phyloP scores from a whole-genome alignment of 2,797 vertebrate genomes.

The Argyrosomus regius region DNA sequence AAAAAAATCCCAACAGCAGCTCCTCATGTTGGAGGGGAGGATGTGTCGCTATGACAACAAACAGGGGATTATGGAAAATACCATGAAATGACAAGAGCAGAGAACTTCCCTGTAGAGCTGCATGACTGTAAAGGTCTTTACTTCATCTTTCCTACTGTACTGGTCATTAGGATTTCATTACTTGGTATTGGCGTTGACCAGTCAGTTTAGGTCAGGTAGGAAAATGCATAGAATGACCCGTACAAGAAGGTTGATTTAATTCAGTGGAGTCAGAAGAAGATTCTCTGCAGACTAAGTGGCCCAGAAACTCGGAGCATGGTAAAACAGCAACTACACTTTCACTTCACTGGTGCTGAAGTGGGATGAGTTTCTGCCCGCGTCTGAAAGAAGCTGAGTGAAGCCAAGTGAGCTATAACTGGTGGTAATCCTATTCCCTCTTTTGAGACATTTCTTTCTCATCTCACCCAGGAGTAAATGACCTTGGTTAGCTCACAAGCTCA shows the following conservation, averaged over 20 bases:
- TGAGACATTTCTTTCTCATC: conserved; percentile 33
- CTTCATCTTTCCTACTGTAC: not conserved
- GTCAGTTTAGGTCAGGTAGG: not conserved
- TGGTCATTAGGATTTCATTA: not conserved
- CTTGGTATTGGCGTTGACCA: not conserved
- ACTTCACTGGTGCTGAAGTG: conserved; percentile 1
- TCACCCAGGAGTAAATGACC: conserved; percentile 29
- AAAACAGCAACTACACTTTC: too few species aligned
- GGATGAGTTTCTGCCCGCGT: conserved; percentile 14
- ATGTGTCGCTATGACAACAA: conserved; percentile 31
- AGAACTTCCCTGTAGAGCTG: not conserved
- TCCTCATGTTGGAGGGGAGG: conserved; percentile 16
- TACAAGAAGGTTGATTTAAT: too few species aligned
- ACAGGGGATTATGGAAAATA: conserved; percentile 19
- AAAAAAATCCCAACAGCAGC: not conserved
- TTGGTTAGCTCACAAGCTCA: conserved; percentile 28
- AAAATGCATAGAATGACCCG: conserved; percentile 1
- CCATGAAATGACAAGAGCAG: not conserved
- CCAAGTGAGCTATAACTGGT: conserved; percentile 29
- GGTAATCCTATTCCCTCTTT: conserved; percentile 32
- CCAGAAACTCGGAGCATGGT: too few species aligned
- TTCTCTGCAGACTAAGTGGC: too few species aligned
- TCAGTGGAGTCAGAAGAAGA: too few species aligned
- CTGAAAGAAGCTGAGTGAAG: conserved; percentile 33
- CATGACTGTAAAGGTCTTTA: not conserved